These are phyloP conservation scores for Anolis carolinensis DNA, from an alignment of 2,113 vertebrate genomes.

Conservation along the genomic window DNA sequence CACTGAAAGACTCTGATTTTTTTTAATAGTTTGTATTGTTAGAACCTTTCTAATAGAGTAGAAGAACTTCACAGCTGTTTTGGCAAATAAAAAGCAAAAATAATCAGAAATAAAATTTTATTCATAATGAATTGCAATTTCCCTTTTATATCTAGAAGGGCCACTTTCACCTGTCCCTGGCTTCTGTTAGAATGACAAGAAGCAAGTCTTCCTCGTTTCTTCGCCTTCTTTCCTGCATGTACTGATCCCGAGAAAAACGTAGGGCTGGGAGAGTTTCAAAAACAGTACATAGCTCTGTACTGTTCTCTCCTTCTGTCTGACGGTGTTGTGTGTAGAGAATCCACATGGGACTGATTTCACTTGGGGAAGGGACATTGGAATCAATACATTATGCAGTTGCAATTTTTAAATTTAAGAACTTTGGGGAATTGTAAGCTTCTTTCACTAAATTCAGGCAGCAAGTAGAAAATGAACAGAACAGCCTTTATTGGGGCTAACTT, in stretches of 20 bases:
- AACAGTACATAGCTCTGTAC: background rate
- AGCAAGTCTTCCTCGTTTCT: background rate
- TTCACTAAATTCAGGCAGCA: background rate
- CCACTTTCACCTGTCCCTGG: too few species aligned
- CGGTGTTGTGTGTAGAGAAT: background rate
- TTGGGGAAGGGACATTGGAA: background rate
- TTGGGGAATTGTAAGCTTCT: background rate
- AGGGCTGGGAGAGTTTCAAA: background rate
- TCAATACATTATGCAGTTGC: conserved; percentile 10
- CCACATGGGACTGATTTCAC: too few species aligned
- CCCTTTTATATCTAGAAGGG: background rate
- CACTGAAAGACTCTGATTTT: background rate
- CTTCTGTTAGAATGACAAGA: background rate
- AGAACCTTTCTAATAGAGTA: background rate
- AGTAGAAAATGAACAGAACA: background rate
- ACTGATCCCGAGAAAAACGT: background rate
- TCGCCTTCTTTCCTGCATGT: background rate
- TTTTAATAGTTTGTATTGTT: background rate
- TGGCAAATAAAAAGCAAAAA: background rate
- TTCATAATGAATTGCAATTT: background rate
- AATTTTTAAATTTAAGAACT: conserved; percentile 46
- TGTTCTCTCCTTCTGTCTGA: background rate
- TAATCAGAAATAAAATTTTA: background rate
- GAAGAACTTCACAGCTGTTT: background rate
- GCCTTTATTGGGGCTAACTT: background rate